phyloP scores from a whole-genome alignment of 2,888 invertebrate genomes.

The Drosophila emarginata region DNA sequence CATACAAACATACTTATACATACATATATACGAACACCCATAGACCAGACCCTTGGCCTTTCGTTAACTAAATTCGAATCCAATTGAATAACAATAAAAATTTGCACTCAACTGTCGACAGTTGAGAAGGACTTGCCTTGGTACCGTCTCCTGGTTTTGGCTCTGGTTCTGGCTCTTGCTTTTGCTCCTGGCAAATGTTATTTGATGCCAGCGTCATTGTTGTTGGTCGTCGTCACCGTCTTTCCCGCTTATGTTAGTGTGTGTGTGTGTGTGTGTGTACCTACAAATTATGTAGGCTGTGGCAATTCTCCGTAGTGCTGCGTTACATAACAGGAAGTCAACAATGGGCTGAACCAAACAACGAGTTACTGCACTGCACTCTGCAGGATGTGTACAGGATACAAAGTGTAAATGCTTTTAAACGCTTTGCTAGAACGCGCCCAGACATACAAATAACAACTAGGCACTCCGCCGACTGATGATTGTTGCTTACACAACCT shows the following conservation, averaged over 20 bases:
- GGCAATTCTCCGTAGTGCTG: constrained; percentile 27
- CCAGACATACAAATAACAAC: constrained; percentile 53
- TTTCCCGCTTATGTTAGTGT: constrained; percentile 1
- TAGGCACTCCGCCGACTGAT: constrained; percentile 27
- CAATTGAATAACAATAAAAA: constrained; percentile 81
- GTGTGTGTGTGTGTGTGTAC: constrained; percentile 44
- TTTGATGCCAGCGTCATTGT: constrained; percentile 76
- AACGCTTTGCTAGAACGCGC: constrained; percentile 56
- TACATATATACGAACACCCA: neutral
- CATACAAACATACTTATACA: neutral
- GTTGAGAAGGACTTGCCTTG: neutral
- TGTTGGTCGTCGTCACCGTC: constrained; percentile 21
- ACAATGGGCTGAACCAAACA: constrained; percentile 54
- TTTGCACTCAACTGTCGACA: constrained; percentile 50
- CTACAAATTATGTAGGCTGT: constrained; percentile 69
- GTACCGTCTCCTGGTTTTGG: neutral
- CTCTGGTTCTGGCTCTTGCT: constrained; percentile 13
- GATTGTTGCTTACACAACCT: constrained; percentile 35
- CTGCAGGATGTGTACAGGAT: constrained; percentile 79
- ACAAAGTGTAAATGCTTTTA: constrained; percentile 76
- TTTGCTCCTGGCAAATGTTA: constrained; percentile 59
- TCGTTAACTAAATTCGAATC: constrained; percentile 65
- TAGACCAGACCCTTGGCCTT: constrained; percentile 16
- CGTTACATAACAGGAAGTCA: constrained; percentile 69
- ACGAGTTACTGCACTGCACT: constrained; percentile 49